phyloP scores from a whole-genome alignment of 2,888 invertebrate species.

The Perizoma affinitatum region DNA sequence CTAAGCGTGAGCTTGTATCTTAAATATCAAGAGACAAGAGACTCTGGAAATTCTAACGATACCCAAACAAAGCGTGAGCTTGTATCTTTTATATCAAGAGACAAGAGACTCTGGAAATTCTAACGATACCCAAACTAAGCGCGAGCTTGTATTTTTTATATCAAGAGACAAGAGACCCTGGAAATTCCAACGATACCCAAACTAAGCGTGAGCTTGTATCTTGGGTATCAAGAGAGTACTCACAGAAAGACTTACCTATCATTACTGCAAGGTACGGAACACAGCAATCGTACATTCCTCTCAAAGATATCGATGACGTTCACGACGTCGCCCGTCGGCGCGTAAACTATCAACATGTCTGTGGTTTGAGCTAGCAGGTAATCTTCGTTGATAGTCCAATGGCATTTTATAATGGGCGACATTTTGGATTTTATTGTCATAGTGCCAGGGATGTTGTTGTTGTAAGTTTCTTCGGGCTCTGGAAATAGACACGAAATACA shows the following conservation, averaged over 20 bases:
- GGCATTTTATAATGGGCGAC: conserved; percentile 65
- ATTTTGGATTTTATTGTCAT: conserved; percentile 59
- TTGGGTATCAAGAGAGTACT: too few species aligned
- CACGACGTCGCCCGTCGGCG: conserved; percentile 55
- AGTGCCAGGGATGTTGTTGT: conserved; percentile 61
- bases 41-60: too few species aligned
- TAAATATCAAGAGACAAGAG: too few species aligned
- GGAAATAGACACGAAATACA: conserved; percentile 26
- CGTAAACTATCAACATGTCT: conserved; percentile 66
- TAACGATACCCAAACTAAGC: too few species aligned
- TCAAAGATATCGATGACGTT: conserved; percentile 60
- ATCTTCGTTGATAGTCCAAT: conserved; percentile 69
- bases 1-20: too few species aligned
- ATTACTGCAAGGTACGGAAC: conserved; percentile 66
- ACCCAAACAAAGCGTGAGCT: too few species aligned
- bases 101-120: too few species aligned
- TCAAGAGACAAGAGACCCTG: too few species aligned
- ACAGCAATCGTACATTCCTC: conserved; percentile 57
- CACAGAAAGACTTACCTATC: conserved; percentile 57
- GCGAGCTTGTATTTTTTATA: too few species aligned
- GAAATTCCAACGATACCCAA: too few species aligned
- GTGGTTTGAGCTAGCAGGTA: conserved; percentile 67
- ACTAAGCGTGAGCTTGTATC: too few species aligned
- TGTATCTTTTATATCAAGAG: too few species aligned
- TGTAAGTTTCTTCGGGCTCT: conserved; percentile 69